Base-by-base conservation (phyloP, 2,888 invertebrate species). In the Eilema griseolum region DNA sequence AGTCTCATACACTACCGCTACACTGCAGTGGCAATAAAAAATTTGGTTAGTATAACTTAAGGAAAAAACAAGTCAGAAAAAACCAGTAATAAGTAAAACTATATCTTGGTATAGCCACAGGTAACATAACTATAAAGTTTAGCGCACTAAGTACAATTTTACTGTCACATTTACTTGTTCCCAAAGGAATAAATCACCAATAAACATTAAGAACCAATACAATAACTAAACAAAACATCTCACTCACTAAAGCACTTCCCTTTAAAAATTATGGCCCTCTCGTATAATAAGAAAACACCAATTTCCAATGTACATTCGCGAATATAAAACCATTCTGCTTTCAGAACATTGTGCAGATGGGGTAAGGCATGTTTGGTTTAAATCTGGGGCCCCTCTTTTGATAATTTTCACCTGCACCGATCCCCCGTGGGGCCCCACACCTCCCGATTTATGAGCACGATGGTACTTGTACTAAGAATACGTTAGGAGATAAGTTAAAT, bases 351-450 rank as follows among this genome's bases (percentile, higher is more conserved):
- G 75, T 78, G 73, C 77, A 80, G 77, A 82, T 83, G 77, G 83
- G 79, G 78, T 81, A 78, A 80, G 85, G 84, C 82, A 90, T 93
- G 94, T 94, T 93, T 93, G 92, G 90, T 92, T 93, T 89, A 91
- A 92, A 92, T 93, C 92, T 90, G 92, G 85, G 78, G 75, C 75
- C 82, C 90, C 93, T 92, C 92, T 89, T 86, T 87, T 92, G 93
- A 94, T 94, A 94, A 95, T 95, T 95, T 92, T 94, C 95, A 95
- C 95, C 95, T 95, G 95, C 84, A 87, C 77, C 67, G 67, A 69
- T 56, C 74, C 78, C 85, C 86, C 77, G 79, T 77, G 82, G 86
- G 83, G 81, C 84, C 85, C 88, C 86, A 85, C 79, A 61, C 61
- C 56, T 56, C 37, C 85, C 86, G 91, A 95, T 94, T 94, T 94